phyloP scores from a whole-genome alignment of 2,888 invertebrate genomes.

The Zele albiditarsus region DNA sequence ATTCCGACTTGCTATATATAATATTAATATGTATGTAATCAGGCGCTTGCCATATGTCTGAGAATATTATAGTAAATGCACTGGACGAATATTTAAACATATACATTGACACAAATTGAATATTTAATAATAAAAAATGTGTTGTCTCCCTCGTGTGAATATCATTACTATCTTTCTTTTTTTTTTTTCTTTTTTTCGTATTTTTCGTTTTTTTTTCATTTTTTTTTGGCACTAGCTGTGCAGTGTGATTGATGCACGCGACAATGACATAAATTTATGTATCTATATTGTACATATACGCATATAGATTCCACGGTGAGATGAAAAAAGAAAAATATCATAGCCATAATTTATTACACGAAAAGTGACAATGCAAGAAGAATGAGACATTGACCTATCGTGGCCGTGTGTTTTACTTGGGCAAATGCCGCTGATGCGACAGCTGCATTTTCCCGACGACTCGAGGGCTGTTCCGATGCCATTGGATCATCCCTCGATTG shows the following conservation, averaged over 20 bases:
- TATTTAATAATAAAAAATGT: conserved; percentile 2
- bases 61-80: not conserved
- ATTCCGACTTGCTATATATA: not conserved
- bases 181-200: conserved; percentile 3
- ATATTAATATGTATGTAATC: not conserved
- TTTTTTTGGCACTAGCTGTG: conserved; percentile 36
- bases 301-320: conserved; percentile 13
- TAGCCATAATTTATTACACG: conserved; percentile 22
- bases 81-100: conserved; percentile 19
- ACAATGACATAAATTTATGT: not conserved
- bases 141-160: not conserved
- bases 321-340: conserved; percentile 25
- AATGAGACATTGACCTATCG: conserved; percentile 33
- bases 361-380: conserved; percentile 19
- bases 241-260: conserved; percentile 28
- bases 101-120: not conserved
- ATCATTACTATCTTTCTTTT: not conserved
- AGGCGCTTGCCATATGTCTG: not conserved
- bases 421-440: conserved; percentile 28
- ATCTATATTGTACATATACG: conserved; percentile 10
- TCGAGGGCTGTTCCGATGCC: conserved; percentile 70
- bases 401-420: conserved; percentile 14
- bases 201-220: conserved; percentile 15
- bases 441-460: conserved; percentile 62
- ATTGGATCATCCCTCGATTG: conserved; percentile 67